These are phyloP conservation scores for Lytechinus pictus DNA, from an alignment of 35 echinoderm and acorn worm species.

Conservation along the genomic window DNA sequence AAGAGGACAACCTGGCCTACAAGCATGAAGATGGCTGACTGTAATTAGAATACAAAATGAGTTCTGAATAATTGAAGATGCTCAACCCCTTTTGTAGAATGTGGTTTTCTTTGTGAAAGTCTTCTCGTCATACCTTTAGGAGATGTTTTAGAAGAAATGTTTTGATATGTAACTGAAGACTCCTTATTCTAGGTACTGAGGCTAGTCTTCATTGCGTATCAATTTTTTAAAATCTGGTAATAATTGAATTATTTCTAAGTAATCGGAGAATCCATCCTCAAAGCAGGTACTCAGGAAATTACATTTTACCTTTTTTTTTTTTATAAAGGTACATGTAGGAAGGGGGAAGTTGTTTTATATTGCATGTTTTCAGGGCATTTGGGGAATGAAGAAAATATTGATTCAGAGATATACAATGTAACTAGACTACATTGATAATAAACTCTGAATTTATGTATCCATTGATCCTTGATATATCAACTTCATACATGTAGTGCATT, in stretches of 20 bases:
- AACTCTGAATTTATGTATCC: too few species aligned
- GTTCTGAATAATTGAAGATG: conserved; percentile 13
- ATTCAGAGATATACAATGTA: too few species aligned
- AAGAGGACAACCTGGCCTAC: not conserved
- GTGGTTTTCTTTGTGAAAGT: not conserved
- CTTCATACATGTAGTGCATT: too few species aligned
- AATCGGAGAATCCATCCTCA: not conserved
- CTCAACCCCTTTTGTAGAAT: not conserved
- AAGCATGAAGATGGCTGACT: not conserved
- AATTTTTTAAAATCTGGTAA: not conserved
- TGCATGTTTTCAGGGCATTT: too few species aligned
- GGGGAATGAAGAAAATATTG: too few species aligned
- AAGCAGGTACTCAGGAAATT: not conserved
- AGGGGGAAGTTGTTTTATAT: not conserved
- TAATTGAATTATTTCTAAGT: not conserved
- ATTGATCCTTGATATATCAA: too few species aligned
- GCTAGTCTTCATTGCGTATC: not conserved
- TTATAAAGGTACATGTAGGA: not conserved
- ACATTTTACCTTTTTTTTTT: not conserved
- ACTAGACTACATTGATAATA: too few species aligned
- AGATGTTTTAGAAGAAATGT: not conserved
- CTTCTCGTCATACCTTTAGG: not conserved
- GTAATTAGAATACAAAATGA: not conserved
- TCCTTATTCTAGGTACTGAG: not conserved
- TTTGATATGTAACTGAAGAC: not conserved